These are phyloP conservation scores for Callimorpha dominula DNA, from an alignment of 2,888 invertebrate species.

Conservation along the genomic window DNA sequence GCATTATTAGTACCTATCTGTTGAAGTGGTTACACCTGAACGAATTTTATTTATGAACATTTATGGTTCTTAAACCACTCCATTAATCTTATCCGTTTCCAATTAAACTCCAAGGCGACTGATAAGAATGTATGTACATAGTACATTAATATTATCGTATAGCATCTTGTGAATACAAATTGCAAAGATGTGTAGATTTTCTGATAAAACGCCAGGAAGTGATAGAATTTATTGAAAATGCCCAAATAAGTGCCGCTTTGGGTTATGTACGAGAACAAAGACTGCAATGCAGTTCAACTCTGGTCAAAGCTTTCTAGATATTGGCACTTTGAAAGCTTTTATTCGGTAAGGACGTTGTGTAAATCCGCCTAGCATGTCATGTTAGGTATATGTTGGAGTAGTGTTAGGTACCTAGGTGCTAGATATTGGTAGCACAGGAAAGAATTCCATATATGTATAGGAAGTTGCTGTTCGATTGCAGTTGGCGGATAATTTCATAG, in stretches of 20 bases:
- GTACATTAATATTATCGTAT: conserved; percentile 36
- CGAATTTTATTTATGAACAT: conserved; percentile 10
- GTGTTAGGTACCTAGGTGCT: too few species aligned
- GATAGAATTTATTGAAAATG: not conserved
- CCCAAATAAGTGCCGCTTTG: not conserved
- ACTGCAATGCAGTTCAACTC: not conserved
- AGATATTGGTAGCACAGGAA: too few species aligned
- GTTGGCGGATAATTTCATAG: too few species aligned
- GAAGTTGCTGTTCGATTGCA: too few species aligned
- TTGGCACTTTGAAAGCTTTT: too few species aligned
- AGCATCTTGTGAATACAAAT: conserved; percentile 35
- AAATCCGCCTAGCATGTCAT: too few species aligned
- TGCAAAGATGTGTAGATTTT: conserved; percentile 41
- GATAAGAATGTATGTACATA: conserved; percentile 48
- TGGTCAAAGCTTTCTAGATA: not conserved
- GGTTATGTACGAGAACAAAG: not conserved
- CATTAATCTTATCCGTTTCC: conserved; percentile 63
- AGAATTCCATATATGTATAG: too few species aligned
- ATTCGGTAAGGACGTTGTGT: too few species aligned
- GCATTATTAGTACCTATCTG: not conserved
- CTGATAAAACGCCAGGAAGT: conserved; percentile 1
- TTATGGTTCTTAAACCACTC: conserved; percentile 19
- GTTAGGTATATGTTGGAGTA: too few species aligned
- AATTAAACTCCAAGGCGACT: conserved; percentile 65
- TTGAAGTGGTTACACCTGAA: not conserved